Evolutionary conservation across 2,888 invertebrate species (phyloP).

Genomic region (Phasia obesa): DNA sequence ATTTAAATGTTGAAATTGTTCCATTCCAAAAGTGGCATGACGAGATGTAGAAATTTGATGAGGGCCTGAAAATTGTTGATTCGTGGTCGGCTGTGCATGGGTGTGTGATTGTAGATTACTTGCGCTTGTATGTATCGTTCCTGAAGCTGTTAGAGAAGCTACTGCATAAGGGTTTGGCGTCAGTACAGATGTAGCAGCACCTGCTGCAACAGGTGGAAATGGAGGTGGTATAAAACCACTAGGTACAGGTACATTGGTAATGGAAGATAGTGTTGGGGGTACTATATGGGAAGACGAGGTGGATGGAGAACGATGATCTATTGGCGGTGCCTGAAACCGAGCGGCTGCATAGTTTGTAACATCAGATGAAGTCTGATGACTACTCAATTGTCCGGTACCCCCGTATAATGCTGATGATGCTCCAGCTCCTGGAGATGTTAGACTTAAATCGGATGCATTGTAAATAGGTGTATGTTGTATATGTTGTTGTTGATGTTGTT

Average conservation of each 20-base stretch:
- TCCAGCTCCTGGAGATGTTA: conserved; percentile 58
- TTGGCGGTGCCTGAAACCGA: conserved; percentile 77
- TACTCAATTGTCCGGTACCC: conserved; percentile 66
- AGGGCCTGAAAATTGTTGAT: conserved; percentile 64
- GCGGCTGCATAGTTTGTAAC: conserved; percentile 69
- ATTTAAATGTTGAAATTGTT: conserved; percentile 74
- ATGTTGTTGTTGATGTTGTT: conserved; percentile 69
- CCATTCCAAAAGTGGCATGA: conserved; percentile 73
- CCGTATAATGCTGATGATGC: conserved; percentile 68
- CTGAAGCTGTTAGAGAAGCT: conserved; percentile 49
- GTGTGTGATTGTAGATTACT: conserved; percentile 62
- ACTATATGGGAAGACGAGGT: conserved; percentile 74
- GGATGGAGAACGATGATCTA: conserved; percentile 74
- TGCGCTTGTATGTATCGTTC: conserved; percentile 24
- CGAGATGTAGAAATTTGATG: conserved; percentile 52
- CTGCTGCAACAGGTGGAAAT: conserved; percentile 74
- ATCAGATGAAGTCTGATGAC: conserved; percentile 59
- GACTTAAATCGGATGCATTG: conserved; percentile 59
- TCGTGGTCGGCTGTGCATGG: conserved; percentile 57
- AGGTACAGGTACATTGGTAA: conserved; percentile 78
- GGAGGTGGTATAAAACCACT: conserved; percentile 78
- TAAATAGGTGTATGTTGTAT: conserved; percentile 65
- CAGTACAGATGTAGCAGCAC: conserved; percentile 76
- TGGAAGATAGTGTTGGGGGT: conserved; percentile 66
- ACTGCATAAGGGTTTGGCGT: conserved; percentile 77